phyloP scores from a whole-genome alignment of 2,888 invertebrate genomes.

The Trissonchulus latispiculum region DNA sequence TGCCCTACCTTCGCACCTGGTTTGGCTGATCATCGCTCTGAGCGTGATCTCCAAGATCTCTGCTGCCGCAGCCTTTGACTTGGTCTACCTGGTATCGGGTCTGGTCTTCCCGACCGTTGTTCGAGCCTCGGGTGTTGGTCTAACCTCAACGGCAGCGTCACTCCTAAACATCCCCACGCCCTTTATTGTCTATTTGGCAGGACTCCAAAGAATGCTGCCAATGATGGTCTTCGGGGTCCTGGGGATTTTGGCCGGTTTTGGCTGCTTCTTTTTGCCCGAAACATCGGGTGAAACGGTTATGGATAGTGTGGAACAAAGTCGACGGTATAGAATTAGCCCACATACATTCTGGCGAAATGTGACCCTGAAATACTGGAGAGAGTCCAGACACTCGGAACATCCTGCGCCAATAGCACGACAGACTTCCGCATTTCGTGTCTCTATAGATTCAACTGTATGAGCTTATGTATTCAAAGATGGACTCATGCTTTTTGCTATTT shows the following conservation, averaged over 20 bases:
- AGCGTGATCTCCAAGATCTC: neutral
- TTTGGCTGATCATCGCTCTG: neutral
- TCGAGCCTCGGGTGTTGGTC: conserved; percentile 11
- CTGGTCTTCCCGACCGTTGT: conserved; percentile 7
- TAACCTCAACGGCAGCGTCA: neutral
- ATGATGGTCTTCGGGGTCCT: conserved; percentile 6
- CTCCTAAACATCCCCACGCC: conserved; percentile 10
- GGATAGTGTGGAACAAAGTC: conserved; percentile 6
- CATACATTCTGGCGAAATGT: too few relatives aligned
- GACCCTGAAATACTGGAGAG: too few relatives aligned
- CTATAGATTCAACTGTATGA: too few relatives aligned
- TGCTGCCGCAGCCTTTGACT: neutral
- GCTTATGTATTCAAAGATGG: too few relatives aligned
- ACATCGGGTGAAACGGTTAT: neutral
- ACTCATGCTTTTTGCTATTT: too few relatives aligned
- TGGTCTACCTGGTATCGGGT: conserved; percentile 1
- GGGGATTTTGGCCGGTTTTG: neutral
- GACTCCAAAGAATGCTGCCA: neutral
- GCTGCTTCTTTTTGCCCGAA: conserved; percentile 16
- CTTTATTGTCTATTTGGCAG: neutral
- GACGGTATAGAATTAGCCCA: too few relatives aligned
- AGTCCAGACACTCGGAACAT: too few relatives aligned
- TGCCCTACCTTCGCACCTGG: too few relatives aligned
- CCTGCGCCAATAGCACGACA: too few relatives aligned
- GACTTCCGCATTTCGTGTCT: too few relatives aligned